A percentile compares a stretch with the other conserved stretches of the same genome.
These are phyloP conservation scores for Crotalus tigris DNA, from an alignment of 2,113 vertebrate genomes.

Conservation along the genomic window DNA sequence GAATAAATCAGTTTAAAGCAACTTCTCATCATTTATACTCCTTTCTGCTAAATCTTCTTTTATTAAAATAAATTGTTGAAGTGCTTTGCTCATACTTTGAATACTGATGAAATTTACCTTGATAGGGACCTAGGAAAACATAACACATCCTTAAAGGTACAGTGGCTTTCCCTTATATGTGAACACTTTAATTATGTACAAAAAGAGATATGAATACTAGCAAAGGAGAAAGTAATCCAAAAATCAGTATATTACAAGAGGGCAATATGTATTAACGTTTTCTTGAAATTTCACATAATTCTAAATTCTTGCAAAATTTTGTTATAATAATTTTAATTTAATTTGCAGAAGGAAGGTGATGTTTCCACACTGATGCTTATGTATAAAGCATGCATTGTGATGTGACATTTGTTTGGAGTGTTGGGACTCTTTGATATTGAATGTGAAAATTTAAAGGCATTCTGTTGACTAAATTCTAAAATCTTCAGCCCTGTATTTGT, in stretches of 20 bases:
- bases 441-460: background rate
- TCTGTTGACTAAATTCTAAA: background rate
- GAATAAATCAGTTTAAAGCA: constrained; percentile 99
- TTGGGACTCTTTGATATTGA: background rate
- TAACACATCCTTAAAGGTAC: constrained; percentile 79
- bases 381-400: background rate
- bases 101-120: constrained; percentile 87
- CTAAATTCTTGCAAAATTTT: background rate
- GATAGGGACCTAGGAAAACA: constrained; percentile 76
- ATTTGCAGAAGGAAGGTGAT: background rate
- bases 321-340: background rate
- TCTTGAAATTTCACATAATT: background rate
- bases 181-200: constrained; percentile 55
- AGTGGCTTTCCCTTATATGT: constrained; percentile 61
- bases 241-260: background rate
- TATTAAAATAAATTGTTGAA: constrained; percentile 94
- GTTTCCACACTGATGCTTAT: background rate
- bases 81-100: constrained; percentile 88
- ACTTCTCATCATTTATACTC: constrained; percentile 91
- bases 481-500: background rate
- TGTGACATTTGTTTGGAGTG: background rate
- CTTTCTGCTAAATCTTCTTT: constrained; percentile 92
- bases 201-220: constrained; percentile 44
- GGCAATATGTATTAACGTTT: background rate
- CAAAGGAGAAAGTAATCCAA: background rate